These are phyloP conservation scores for Cerastis leucographa DNA, from an alignment of 2,888 invertebrate species.

Conservation along the genomic window DNA sequence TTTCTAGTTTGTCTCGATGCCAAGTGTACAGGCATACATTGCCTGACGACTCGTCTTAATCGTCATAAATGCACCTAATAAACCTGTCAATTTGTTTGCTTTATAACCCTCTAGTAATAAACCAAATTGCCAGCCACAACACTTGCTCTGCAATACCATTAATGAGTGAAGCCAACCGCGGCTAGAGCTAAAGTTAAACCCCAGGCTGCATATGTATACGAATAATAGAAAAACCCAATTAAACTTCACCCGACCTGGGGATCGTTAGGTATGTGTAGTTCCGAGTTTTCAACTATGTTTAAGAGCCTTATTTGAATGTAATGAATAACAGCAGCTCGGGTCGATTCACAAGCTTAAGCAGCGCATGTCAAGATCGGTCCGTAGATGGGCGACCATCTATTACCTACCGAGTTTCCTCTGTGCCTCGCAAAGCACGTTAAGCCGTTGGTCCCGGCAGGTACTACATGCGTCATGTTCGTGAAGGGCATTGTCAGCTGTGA, in stretches of 20 bases:
- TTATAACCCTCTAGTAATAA: background rate
- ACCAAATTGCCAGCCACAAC: background rate
- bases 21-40: background rate
- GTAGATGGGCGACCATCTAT: background rate
- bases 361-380: background rate
- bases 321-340: constrained; percentile 13
- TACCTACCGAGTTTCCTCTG: background rate
- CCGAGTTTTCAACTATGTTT: constrained; percentile 26
- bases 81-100: background rate
- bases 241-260: constrained; percentile 38
- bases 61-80: background rate
- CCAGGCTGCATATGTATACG: constrained; percentile 15
- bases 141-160: constrained; percentile 6
- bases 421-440: background rate
- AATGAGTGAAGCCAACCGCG: constrained; percentile 11
- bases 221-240: constrained; percentile 55
- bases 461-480: too few relatives aligned
- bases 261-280: constrained; percentile 19
- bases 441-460: too few relatives aligned
- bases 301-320: constrained; percentile 31
- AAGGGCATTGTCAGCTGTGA: too few relatives aligned
- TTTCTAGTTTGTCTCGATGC: background rate
- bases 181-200: constrained; percentile 17
- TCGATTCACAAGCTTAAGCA: background rate
- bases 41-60: background rate